Conservation (phyloP, 2,797 vertebrate species). For the Todus mexicanus region DNA sequence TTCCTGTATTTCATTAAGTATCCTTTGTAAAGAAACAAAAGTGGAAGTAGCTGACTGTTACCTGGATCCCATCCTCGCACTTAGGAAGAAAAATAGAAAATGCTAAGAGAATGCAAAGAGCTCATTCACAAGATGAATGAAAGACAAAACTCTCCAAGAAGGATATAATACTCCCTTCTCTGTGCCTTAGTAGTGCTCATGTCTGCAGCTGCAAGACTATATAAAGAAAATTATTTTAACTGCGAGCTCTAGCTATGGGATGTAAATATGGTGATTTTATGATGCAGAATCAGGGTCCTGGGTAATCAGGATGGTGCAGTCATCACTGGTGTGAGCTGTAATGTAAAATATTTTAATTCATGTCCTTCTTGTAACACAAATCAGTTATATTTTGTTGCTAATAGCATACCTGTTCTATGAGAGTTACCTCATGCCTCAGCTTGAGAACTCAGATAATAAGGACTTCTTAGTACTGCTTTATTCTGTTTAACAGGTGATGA, state of each 20-base stretch:
- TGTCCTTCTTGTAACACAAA: neutral
- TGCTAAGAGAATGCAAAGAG: neutral
- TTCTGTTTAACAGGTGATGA: conserved; percentile 31
- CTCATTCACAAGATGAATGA: neutral
- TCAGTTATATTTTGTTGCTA: neutral
- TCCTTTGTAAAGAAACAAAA: neutral
- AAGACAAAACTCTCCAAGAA: neutral
- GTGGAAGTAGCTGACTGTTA: neutral
- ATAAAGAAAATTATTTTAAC: conserved; percentile 19
- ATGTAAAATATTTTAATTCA: neutral
- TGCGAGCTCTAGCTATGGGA: neutral
- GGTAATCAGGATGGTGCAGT: neutral
- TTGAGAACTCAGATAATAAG: neutral
- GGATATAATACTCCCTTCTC: neutral
- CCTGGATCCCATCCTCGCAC: neutral
- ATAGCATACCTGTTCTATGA: neutral
- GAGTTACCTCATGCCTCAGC: neutral
- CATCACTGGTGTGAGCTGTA: neutral
- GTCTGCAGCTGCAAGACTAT: neutral
- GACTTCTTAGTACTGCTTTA: neutral
- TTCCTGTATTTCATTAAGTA: neutral
- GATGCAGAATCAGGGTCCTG: neutral
- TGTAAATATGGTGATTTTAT: conserved; percentile 3
- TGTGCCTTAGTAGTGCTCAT: neutral
- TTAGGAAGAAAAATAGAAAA: neutral